Evolutionary conservation across 53 echinoderm and acorn worm species (phyloP), one percentile per base, ranked within the genome.

Genomic region (Henricia sp.): DNA sequence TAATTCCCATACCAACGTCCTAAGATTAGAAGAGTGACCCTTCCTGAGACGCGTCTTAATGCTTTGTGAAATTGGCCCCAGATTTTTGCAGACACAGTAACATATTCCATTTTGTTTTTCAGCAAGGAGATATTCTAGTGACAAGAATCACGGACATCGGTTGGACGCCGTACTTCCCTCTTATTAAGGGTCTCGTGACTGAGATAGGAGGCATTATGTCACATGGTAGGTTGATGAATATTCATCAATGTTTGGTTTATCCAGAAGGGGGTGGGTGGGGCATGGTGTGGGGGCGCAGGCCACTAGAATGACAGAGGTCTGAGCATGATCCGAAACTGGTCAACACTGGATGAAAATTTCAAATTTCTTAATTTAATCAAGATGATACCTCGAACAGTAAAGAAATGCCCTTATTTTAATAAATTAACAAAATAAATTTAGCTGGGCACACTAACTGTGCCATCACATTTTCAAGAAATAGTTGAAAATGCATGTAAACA

Each of bases 111-210:
- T 23, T 44, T 48, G 6, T 50, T 19, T 59, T 40, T 46, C 24
- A 90, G 90, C 37, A 52, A 58, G 90, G 90, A 51, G 90, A 90
- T 2, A 62, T 90, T 51, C 70, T 90, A 77, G 76, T 90, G n/a
- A 85, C 85, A 50, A 27, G 74, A 38, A 85, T 77, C 59, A 90
- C 90, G 1, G 90, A 90, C 69, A 85, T 90, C 37, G 90, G 90
- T 6, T 90, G 90, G 90, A 85, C 76, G 48, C 90, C 90, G 3
- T 90, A 90, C 64, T 90, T 90, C 37, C 90, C 90, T 40, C 77
- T 90, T 9, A 90, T 90, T 33, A 70, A 67, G 58, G 90, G 90
- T 37, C 60, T 90, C 16, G 90, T 90, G 25, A 90, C 90, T 19
- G 90, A 90, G 50, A 76, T 85, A 37, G 90, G 90, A 58, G 90